Percentiles rank a stretch among this genome's conserved stretches.
These are phyloP conservation scores for Ochotona curzoniae DNA, from an alignment of 2,113 vertebrate genomes.

Conservation along the genomic window DNA sequence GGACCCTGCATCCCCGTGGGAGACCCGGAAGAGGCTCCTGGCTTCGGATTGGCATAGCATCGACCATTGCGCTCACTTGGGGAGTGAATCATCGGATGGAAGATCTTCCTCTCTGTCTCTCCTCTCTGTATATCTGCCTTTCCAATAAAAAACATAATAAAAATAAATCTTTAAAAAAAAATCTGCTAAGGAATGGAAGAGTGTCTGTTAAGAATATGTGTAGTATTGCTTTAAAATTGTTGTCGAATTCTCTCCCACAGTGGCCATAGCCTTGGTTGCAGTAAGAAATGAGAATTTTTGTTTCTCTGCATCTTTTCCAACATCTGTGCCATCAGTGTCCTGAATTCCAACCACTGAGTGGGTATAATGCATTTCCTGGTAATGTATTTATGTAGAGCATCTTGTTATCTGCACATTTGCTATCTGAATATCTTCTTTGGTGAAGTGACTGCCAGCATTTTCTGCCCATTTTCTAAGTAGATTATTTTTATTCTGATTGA, in stretches of 20 bases:
- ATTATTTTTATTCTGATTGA: too few relatives aligned
- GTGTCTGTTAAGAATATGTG: too few relatives aligned
- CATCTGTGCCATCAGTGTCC: background rate
- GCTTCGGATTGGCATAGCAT: too few relatives aligned
- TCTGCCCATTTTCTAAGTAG: background rate
- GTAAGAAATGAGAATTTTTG: background rate
- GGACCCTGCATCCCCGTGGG: too few relatives aligned
- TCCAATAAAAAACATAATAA: too few relatives aligned
- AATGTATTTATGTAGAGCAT: background rate
- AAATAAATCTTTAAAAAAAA: too few relatives aligned
- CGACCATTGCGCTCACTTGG: too few relatives aligned
- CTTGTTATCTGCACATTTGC: background rate
- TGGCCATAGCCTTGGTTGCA: background rate
- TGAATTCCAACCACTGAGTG: background rate
- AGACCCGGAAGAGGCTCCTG: too few relatives aligned
- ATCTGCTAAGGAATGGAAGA: background rate
- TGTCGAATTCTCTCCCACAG: too few relatives aligned
- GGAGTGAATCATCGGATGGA: too few relatives aligned
- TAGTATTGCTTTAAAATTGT: background rate
- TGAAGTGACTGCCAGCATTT: background rate
- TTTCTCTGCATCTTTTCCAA: background rate
- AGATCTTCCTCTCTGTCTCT: too few relatives aligned
- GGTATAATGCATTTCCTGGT: background rate
- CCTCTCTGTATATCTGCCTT: too few relatives aligned
- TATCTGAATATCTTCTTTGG: background rate